A percentile compares a stretch with the other conserved stretches of the same genome.
These are phyloP conservation scores for Onychomys torridus DNA, from an alignment of 2,797 vertebrate genomes.

Conservation along the genomic window DNA sequence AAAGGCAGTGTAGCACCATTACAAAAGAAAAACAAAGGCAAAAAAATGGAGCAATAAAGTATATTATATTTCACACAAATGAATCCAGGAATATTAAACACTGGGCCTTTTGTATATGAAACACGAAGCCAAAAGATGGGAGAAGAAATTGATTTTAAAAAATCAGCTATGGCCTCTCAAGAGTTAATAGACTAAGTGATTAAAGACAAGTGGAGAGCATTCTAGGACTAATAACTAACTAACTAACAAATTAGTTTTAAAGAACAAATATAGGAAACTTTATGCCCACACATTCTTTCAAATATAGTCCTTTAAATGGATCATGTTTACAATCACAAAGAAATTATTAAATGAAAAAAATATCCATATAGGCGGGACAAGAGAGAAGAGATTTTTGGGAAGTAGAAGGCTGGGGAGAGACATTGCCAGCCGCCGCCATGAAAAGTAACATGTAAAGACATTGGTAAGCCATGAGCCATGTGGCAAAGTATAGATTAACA, in stretches of 20 bases:
- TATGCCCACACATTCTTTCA: constrained; percentile 24
- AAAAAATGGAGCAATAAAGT: neutral
- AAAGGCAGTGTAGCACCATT: neutral
- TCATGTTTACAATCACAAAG: neutral
- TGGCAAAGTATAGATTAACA: too few species aligned
- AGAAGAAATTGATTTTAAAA: neutral
- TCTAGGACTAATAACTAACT: constrained; percentile 4
- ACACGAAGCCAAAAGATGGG: constrained; percentile 9
- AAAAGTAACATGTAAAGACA: too few species aligned
- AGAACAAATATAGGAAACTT: constrained; percentile 2
- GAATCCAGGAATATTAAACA: constrained; percentile 4
- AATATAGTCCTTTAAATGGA: constrained; percentile 14
- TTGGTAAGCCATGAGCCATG: too few species aligned
- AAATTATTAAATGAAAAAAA: constrained; percentile 27
- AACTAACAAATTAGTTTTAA: constrained; percentile 11
- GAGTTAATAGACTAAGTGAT: constrained; percentile 26
- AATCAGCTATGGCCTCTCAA: neutral
- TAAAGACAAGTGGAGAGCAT: constrained; percentile 30
- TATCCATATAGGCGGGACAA: neutral
- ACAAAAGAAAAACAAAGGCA: neutral
- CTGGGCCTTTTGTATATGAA: neutral
- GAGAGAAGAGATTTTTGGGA: too few species aligned
- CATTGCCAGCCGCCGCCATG: too few species aligned
- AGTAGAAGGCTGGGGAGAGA: too few species aligned
- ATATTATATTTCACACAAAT: neutral